A percentile compares a stretch with the other conserved stretches of the same genome.
Conservation (phyloP, 2,113 vertebrate genomes). For the Scalopus aquaticus region DNA sequence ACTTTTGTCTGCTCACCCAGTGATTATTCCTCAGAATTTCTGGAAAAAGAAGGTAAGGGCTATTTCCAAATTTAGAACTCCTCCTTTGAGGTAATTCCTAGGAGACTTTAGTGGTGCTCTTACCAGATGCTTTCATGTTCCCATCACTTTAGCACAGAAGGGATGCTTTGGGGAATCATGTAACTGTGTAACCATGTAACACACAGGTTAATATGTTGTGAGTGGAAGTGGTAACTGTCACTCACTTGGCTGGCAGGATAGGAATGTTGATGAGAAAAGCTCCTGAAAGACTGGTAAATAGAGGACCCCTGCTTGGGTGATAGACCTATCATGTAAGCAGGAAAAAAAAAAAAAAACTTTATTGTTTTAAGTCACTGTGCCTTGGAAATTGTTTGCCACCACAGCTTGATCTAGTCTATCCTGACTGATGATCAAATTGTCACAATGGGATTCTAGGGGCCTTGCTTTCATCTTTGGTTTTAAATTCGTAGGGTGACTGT, state of each 20-base stretch:
- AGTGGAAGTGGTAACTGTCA: not conserved
- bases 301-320: not conserved
- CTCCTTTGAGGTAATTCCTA: not conserved
- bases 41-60: not conserved
- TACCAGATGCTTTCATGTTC: not conserved
- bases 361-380: not conserved
- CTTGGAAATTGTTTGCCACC: not conserved
- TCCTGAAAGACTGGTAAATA: not conserved
- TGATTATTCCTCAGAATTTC: not conserved
- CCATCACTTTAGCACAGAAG: not conserved
- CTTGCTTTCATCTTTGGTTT: not conserved
- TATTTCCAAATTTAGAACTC: not conserved
- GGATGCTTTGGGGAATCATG: no score
- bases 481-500: not conserved
- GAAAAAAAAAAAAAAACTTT: not conserved
- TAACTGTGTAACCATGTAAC: no score
- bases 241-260: not conserved
- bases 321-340: not conserved
- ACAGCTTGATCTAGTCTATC: not conserved
- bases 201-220: not conserved
- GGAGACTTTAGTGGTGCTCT: not conserved
- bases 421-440: not conserved
- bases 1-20: not conserved
- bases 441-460: no score
- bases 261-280: not conserved